Evolutionary conservation across 2,888 invertebrate genomes (phyloP).

Genomic region (Agrochola macilenta): DNA sequence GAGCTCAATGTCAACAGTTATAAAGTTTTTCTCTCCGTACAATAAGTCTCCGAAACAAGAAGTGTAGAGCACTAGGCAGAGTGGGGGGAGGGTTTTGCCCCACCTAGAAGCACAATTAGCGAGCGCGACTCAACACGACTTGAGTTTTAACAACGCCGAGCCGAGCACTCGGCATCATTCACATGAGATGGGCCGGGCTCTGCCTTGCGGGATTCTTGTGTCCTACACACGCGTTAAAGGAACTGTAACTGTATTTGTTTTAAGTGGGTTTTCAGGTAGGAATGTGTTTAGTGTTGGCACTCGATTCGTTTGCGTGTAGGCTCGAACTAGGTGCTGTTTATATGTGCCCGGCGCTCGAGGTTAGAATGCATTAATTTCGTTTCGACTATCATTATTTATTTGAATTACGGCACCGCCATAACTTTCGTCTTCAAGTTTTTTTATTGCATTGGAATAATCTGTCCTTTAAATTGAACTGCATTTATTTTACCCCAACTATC

Average conservation of each 20-base stretch:
- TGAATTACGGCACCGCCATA: not conserved
- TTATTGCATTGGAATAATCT: slow-evolving; percentile 1
- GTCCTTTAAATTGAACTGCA: not conserved
- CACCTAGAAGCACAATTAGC: slow-evolving; percentile 88
- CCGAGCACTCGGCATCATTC: slow-evolving; percentile 87
- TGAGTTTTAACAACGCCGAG: slow-evolving; percentile 89
- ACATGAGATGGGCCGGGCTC: slow-evolving; percentile 80
- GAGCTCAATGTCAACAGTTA: slow-evolving; percentile 87
- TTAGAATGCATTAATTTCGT: slow-evolving; percentile 22
- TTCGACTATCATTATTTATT: slow-evolving; percentile 26
- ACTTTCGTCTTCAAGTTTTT: slow-evolving; percentile 1
- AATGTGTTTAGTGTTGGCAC: slow-evolving; percentile 54
- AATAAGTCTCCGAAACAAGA: slow-evolving; percentile 83
- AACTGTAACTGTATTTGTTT: slow-evolving; percentile 72
- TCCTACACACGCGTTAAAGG: slow-evolving; percentile 77
- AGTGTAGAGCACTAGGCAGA: slow-evolving; percentile 81
- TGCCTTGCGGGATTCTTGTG: slow-evolving; percentile 77
- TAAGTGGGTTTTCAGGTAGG: slow-evolving; percentile 68
- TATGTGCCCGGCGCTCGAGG: not conserved
- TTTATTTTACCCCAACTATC: not conserved
- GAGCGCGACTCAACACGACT: slow-evolving; percentile 88
- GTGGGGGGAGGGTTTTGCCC: slow-evolving; percentile 67
- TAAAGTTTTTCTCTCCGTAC: slow-evolving; percentile 80
- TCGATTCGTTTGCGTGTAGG: slow-evolving; percentile 41
- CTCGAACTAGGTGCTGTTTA: slow-evolving; percentile 17